A percentile compares a stretch with the other conserved stretches of the same genome.
Evolutionary conservation across 1,140 invertebrate species (phyloP).

Genomic region (Papilio glaucus): DNA sequence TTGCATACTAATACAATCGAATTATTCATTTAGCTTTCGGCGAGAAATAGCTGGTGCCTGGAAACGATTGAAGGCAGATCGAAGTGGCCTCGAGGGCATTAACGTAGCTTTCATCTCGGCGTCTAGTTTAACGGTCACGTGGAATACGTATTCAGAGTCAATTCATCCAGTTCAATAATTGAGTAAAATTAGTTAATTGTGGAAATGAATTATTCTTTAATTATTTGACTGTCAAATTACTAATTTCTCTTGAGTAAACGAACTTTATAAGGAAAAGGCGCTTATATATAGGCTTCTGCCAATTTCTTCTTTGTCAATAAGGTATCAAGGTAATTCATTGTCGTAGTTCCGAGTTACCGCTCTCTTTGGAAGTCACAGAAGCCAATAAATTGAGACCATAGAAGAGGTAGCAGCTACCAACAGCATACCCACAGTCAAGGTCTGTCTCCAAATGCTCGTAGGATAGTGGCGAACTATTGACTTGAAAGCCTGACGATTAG

Average conservation of each 20-base stretch:
- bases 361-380: no score
- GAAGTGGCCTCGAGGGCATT: constrained; percentile 16
- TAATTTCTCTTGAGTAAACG: no score
- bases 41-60: constrained; percentile 13
- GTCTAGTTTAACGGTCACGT: constrained; percentile 21
- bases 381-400: no score
- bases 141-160: not conserved
- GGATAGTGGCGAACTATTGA: no score
- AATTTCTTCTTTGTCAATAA: no score
- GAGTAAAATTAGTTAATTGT: not conserved
- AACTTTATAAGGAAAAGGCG: not conserved
- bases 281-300: no score
- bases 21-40: constrained; percentile 6
- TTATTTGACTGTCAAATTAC: not conserved
- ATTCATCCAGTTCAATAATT: constrained; percentile 2
- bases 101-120: constrained; percentile 5
- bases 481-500: no score
- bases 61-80: constrained; percentile 14
- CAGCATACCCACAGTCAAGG: no score
- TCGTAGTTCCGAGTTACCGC: no score
- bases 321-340: no score
- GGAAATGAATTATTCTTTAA: not conserved
- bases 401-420: no score
- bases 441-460: no score
- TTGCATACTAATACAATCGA: constrained; percentile 5